These are phyloP conservation scores for Platyrinchus mystaceus DNA, from an alignment of 2,797 vertebrate genomes.

Conservation along the genomic window DNA sequence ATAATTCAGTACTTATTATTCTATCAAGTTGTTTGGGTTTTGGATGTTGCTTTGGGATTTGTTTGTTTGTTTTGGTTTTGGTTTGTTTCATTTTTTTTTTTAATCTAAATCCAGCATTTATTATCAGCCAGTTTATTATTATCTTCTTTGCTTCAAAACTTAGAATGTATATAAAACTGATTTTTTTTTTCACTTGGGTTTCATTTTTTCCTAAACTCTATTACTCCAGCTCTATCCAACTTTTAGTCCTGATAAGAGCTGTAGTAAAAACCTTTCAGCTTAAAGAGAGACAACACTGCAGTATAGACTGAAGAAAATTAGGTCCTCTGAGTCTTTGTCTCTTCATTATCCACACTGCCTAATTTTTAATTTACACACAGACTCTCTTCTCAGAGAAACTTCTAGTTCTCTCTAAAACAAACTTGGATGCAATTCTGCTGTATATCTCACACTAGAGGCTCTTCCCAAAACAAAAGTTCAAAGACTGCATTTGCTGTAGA, in stretches of 20 bases:
- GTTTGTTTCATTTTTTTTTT: not conserved
- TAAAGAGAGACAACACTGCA: not conserved
- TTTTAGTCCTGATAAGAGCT: not conserved
- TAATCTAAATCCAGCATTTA: not conserved
- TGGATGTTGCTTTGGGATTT: not conserved
- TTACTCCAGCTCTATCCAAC: not conserved
- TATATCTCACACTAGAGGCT: not conserved
- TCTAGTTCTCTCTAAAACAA: not conserved
- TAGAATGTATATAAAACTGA: not conserved
- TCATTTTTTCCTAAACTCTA: not conserved
- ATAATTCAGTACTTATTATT: not conserved
- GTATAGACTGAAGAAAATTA: not conserved
- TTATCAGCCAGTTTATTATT: not conserved
- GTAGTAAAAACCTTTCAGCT: not conserved
- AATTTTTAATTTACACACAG: not conserved
- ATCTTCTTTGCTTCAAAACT: not conserved
- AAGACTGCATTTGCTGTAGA: not conserved
- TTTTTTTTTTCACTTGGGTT: not conserved
- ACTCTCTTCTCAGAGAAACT: not conserved
- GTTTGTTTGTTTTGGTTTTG: not conserved
- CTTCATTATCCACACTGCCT: not conserved
- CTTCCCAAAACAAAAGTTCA: not conserved
- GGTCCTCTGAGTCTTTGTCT: not conserved
- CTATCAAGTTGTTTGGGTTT: not conserved
- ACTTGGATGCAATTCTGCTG: not conserved